Evolutionary conservation across 2,797 vertebrate species (phyloP).

Genomic region (Triplophysa yarkandensis): DNA sequence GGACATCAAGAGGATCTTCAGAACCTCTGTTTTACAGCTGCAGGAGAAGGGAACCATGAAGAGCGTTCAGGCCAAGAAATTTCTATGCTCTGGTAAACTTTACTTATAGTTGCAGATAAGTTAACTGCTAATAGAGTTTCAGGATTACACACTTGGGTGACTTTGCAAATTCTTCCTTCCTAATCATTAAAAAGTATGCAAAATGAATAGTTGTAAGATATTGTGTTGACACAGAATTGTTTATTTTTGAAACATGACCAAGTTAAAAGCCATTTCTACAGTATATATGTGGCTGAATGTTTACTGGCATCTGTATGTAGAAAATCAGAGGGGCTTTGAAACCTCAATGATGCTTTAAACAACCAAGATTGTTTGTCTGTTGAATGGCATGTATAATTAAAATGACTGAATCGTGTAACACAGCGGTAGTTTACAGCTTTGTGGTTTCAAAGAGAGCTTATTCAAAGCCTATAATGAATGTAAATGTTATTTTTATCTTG

Average conservation of each 20-base stretch:
- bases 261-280: too few species aligned
- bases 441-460: constrained; percentile 25
- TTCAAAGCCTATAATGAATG: constrained; percentile 32
- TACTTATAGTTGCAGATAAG: not conserved
- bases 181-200: not conserved
- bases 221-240: not conserved
- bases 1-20: constrained; percentile 95
- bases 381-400: constrained; percentile 29
- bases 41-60: constrained; percentile 96
- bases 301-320: not conserved
- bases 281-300: not conserved
- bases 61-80: constrained; percentile 89
- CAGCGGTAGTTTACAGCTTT: not conserved
- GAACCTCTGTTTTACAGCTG: constrained; percentile 88
- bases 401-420: constrained; percentile 17
- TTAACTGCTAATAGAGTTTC: constrained; percentile 3
- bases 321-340: constrained; percentile 13
- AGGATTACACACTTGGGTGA: not conserved
- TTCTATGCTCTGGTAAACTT: constrained; percentile 91
- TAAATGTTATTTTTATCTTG: constrained; percentile 41
- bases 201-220: not conserved
- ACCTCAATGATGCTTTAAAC: not conserved
- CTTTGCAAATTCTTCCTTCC: not conserved
- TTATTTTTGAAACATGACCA: not conserved
- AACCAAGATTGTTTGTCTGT: constrained; percentile 17